Base-by-base conservation (phyloP, 2,113 vertebrate genomes). In the Lanius collurio region DNA sequence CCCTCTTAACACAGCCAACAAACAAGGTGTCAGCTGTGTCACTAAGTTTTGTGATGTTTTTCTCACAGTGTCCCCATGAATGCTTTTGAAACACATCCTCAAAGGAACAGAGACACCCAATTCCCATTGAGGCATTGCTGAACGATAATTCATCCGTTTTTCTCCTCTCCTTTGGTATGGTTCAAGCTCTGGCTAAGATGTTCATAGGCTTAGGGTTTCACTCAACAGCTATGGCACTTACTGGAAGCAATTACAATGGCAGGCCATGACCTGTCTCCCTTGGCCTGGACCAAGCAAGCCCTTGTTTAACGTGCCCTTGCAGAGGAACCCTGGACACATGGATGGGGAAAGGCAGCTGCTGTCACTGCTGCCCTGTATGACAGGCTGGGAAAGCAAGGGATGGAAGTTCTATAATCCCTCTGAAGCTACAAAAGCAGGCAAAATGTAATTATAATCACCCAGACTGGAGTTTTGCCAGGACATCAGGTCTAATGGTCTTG, bases 381-480 rank as follows among this genome's bases (percentile, higher is more conserved):
- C 31, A 27, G 74, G 16, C 59, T 21, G 24, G 41, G 49, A 69
- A 63, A 59, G 56, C 46, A 56, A 62, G 35, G 59, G n/a, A 78
- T n/a, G 35, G 59, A 57, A 42, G n/a, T 10, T 57, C 22, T 27
- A 52, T 65, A 64, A 24, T 64, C 67, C 83, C 18, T 77, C 5
- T 89, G 89, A 64, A 91, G 77, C 56, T 80, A 80, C 76, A 79
- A 95, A 91, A 90, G 92, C 80, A 89, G 77, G 85, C 62, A 55
- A 94, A 93, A 95, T 94, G 76, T 94, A 93, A 94, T 95, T 96
- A 94, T 90, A 94, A 93, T 91, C 82, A 94, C 71, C 88, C 83
- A 83, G 86, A 83, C 53, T 96, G 97, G 97, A 96, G 52, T 14
- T 39, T 55, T 81, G 97, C 97, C 97, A 97, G 95, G 89, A 95